Evolutionary conservation across 2,888 invertebrate genomes (phyloP), one percentile per base, ranked within the genome.

Genomic region (Orthosia incerta): DNA sequence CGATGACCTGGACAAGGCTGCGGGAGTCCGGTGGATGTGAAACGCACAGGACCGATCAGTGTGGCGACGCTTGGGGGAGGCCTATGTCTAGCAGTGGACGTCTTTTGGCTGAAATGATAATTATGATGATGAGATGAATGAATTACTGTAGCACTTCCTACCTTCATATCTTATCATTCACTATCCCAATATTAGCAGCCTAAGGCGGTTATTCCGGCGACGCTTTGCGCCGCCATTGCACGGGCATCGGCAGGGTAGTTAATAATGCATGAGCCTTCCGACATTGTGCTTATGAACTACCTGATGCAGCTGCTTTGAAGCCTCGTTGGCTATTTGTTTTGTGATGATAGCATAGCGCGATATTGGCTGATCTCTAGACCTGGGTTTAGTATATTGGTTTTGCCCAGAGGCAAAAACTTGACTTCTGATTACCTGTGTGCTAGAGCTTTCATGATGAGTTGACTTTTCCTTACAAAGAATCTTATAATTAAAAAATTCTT

Each of bases 241-340:
- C 31, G 26, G 23, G 15, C 7, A 3, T 13, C 20, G 56, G 50
- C 53, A n/a, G 20, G 23, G 11, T 13, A 20, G 69, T 59, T 45
- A 55, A 74, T 69, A 80, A 70, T 69, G 50, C 53, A 79, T 79
- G 78, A 79, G 50, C 15, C 15, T 20, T 18, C 31, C 31, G 64
- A 56, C 55, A 39, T 64, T 16, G 20, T 57, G 23, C 56, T 65
- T 57, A 57, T 74, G 53, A 64, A 50, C 50, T 69, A 53, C 26
- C 57, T 56, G 51, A 60, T 18, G 60, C 31, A n/a, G 46, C 13
- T 31, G 53, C 20, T 46, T 18, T 53, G 11, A 13, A 16, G 65
- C 15, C 13, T 45, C 23, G 1, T 5, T 2, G 31, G 4, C 50
- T 39, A 53, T 61, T 71, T 56, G 20, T 66, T 45, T 62, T 62